phyloP scores from a whole-genome alignment of 2,797 vertebrate species.

The Myotis myotis region DNA sequence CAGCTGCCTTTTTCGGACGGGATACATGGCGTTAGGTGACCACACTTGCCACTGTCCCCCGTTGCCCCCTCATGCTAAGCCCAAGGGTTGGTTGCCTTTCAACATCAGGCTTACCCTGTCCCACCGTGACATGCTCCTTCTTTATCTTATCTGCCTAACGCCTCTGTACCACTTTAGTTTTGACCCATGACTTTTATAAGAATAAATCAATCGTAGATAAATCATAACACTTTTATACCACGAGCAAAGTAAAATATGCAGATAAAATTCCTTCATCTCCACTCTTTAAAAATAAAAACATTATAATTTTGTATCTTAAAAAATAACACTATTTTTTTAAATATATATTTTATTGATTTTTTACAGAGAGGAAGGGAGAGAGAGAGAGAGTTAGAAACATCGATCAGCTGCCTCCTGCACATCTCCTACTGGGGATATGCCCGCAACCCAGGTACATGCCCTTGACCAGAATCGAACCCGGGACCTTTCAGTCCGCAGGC shows the following conservation, averaged over 20 bases:
- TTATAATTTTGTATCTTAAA: background rate
- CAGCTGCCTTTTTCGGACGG: background rate
- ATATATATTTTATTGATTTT: too few species aligned
- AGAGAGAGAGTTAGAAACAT: too few species aligned
- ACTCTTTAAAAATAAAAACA: slow-evolving; percentile 24
- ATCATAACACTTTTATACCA: background rate
- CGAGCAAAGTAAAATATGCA: background rate
- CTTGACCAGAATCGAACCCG: too few species aligned
- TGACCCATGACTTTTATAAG: background rate
- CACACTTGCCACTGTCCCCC: background rate
- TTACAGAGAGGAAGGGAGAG: too few species aligned
- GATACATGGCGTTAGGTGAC: fast-evolving
- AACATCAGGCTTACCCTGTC: background rate
- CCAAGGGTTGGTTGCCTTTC: background rate
- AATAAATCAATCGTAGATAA: background rate
- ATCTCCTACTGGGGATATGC: too few species aligned
- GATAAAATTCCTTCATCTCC: background rate
- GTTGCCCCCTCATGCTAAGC: background rate
- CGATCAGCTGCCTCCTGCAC: too few species aligned
- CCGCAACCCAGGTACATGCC: too few species aligned
- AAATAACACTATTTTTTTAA: background rate
- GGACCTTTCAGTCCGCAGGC: too few species aligned
- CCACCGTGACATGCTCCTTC: fast-evolving
- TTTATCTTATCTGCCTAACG: background rate
- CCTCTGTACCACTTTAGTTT: background rate